These are phyloP conservation scores for Zaprionus africanus DNA, from an alignment of 1,140 invertebrate genomes.

Conservation along the genomic window DNA sequence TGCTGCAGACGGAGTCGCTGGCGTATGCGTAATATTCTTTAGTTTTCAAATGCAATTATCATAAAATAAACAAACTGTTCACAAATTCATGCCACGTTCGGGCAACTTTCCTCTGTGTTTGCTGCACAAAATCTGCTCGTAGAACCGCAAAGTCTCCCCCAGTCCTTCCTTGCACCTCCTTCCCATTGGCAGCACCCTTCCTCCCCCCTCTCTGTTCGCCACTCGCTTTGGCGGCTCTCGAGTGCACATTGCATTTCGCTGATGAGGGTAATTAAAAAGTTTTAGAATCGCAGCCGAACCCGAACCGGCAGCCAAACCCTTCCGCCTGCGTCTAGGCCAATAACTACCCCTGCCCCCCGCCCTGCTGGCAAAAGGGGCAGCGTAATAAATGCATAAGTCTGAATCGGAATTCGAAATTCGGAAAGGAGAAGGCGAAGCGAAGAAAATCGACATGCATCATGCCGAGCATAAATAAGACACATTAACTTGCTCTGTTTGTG, in stretches of 20 bases:
- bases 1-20: not conserved
- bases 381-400: slow-evolving; percentile 54
- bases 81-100: slow-evolving; percentile 27
- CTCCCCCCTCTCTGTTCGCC: not conserved
- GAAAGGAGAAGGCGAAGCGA: slow-evolving; percentile 23
- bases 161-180: not conserved
- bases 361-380: not conserved
- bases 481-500: slow-evolving; percentile 50
- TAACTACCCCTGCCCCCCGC: not conserved
- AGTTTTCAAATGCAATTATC: slow-evolving; percentile 59
- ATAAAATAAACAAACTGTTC: slow-evolving; percentile 46
- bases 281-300: slow-evolving; percentile 31
- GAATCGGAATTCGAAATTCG: slow-evolving; percentile 10
- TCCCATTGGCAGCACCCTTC: not conserved
- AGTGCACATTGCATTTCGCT: slow-evolving; percentile 63
- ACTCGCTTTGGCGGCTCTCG: slow-evolving; percentile 6
- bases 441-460: slow-evolving; percentile 52
- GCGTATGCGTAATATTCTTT: slow-evolving; percentile 6
- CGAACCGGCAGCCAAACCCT: not conserved
- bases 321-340: not conserved
- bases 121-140: slow-evolving; percentile 13
- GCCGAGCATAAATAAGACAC: slow-evolving; percentile 63
- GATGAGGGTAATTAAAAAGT: slow-evolving; percentile 81
- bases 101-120: slow-evolving; percentile 1
- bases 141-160: slow-evolving; percentile 4